Conservation (phyloP, 2,888 invertebrate species). For the Blera fallax region DNA sequence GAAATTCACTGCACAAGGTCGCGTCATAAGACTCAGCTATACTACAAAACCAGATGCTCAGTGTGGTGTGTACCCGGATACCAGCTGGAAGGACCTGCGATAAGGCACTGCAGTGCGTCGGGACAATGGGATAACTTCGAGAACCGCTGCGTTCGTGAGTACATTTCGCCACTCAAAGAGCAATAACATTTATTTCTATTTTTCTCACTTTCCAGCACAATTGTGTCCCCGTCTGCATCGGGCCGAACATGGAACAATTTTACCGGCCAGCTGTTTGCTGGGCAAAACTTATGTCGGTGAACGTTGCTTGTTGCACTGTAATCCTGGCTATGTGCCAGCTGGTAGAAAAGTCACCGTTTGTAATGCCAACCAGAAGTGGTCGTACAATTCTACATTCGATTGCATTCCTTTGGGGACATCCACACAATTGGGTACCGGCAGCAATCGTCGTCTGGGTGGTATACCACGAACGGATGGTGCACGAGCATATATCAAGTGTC, state of each 20-base stretch:
- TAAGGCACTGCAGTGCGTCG: slow-evolving; percentile 82
- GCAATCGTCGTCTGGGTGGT: background rate
- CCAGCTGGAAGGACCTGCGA: slow-evolving; percentile 83
- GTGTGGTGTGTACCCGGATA: slow-evolving; percentile 82
- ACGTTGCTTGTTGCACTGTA: slow-evolving; percentile 82
- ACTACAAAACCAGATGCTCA: slow-evolving; percentile 80
- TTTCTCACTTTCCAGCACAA: slow-evolving; percentile 77
- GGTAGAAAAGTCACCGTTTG: slow-evolving; percentile 79
- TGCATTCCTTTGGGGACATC: slow-evolving; percentile 75
- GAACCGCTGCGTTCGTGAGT: slow-evolving; percentile 83
- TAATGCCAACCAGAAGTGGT: slow-evolving; percentile 79
- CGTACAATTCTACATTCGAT: slow-evolving; percentile 77
- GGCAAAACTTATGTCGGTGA: slow-evolving; percentile 82
- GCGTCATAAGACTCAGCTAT: slow-evolving; percentile 79
- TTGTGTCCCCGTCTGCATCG: slow-evolving; percentile 82
- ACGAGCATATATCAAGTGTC: slow-evolving; percentile 85
- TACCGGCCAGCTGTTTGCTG: slow-evolving; percentile 83
- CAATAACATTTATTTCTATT: background rate
- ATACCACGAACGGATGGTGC: slow-evolving; percentile 75
- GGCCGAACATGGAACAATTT: slow-evolving; percentile 83
- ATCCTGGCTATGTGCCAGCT: slow-evolving; percentile 81
- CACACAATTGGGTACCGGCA: background rate
- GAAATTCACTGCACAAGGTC: slow-evolving; percentile 79
- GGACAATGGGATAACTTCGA: slow-evolving; percentile 83
- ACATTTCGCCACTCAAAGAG: background rate